These are phyloP conservation scores for Disparrhopalites patrizii DNA, from an alignment of 2,888 invertebrate genomes.

Conservation along the genomic window DNA sequence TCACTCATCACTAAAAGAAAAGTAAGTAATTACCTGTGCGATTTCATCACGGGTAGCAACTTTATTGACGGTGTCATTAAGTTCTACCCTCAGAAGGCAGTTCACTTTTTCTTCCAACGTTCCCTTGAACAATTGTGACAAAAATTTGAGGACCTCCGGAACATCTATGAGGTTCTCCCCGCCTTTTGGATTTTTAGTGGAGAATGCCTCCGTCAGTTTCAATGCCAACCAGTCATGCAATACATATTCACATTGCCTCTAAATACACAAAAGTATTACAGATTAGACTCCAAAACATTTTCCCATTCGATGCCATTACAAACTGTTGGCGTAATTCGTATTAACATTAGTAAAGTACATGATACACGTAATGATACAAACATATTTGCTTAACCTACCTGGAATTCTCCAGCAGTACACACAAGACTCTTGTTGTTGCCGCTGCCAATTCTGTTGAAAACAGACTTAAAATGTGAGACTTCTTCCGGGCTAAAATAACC, in stretches of 20 bases:
- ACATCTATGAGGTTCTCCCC: slow-evolving; percentile 35
- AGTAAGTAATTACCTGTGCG: slow-evolving; percentile 43
- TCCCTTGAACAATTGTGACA: slow-evolving; percentile 40
- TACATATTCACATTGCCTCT: slow-evolving; percentile 42
- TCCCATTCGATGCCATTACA: background rate
- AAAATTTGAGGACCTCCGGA: slow-evolving; percentile 36
- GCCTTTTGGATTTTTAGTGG: slow-evolving; percentile 35
- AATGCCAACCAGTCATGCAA: slow-evolving; percentile 45
- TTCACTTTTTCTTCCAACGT: slow-evolving; percentile 42
- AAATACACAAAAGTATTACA: slow-evolving; percentile 9
- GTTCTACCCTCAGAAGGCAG: slow-evolving; percentile 34
- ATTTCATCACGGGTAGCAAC: slow-evolving; percentile 44
- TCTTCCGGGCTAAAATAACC: slow-evolving; percentile 39
- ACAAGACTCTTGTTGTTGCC: slow-evolving; percentile 28
- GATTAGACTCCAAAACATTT: too few species aligned
- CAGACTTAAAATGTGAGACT: slow-evolving; percentile 31
- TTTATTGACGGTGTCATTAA: slow-evolving; percentile 11
- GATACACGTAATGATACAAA: too few species aligned
- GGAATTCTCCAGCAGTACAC: slow-evolving; percentile 34
- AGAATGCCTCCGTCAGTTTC: slow-evolving; percentile 20
- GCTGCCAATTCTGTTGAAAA: slow-evolving; percentile 34
- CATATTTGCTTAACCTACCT: slow-evolving; percentile 26
- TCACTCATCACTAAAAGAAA: too few species aligned
- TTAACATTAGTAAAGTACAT: background rate
- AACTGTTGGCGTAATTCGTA: background rate